Evolutionary conservation across 2,797 vertebrate genomes (phyloP).

Genomic region (Eulemur rubriventer): DNA sequence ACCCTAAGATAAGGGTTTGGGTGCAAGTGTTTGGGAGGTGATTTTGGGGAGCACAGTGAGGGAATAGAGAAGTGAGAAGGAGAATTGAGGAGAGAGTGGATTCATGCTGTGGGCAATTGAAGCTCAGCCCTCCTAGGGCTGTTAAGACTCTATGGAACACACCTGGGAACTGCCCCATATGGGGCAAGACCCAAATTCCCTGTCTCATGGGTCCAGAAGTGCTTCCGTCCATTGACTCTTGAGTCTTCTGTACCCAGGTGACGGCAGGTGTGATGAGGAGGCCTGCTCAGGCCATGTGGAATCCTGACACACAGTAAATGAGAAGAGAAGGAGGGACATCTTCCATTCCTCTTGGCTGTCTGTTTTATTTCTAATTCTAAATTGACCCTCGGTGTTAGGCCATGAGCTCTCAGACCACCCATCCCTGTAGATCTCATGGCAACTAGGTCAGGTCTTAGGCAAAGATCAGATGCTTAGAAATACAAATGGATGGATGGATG

Average conservation of each 20-base stretch:
- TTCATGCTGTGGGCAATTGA: background rate
- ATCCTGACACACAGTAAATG: background rate
- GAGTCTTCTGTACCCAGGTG: background rate
- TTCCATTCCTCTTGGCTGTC: background rate
- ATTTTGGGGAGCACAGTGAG: background rate
- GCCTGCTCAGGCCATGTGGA: no score
- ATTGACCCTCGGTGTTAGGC: background rate
- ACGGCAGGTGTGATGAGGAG: background rate
- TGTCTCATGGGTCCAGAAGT: background rate
- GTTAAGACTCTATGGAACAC: fast-evolving
- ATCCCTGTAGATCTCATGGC: background rate
- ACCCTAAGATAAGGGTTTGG: background rate
- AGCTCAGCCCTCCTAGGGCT: background rate
- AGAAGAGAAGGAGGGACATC: background rate
- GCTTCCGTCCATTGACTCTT: background rate
- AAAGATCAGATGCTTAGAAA: background rate
- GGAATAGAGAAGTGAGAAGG: background rate
- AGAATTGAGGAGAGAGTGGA: background rate
- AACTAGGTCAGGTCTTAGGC: background rate
- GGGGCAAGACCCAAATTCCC: background rate
- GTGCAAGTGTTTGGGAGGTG: background rate
- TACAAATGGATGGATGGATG: background rate
- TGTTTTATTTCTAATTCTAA: background rate
- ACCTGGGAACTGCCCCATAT: background rate
- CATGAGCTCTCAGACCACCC: background rate